Percentiles rank a stretch among this genome's conserved stretches.
Evolutionary conservation across 2,113 vertebrate genomes (phyloP).

Genomic region (Antechinus stuartii): DNA sequence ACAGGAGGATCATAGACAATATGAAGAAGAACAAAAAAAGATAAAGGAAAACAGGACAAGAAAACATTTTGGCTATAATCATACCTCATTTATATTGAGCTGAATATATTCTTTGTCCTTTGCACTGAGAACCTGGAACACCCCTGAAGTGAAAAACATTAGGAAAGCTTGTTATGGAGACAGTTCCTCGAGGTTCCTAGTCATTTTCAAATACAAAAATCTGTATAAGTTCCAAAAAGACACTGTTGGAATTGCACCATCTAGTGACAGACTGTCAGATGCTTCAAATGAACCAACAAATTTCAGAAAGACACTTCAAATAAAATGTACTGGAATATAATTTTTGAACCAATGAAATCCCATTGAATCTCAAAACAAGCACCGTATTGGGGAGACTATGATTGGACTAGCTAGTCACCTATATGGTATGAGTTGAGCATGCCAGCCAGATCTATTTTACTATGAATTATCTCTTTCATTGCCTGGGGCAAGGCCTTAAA

Average conservation of each 20-base stretch:
- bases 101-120: constrained; percentile 80
- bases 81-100: constrained; percentile 85
- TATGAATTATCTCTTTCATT: not conserved
- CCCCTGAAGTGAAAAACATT: constrained; percentile 77
- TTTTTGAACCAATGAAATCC: not conserved
- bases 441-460: not conserved
- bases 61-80: constrained; percentile 1
- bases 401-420: not conserved
- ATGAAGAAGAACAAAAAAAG: not conserved
- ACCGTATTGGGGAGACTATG: not conserved
- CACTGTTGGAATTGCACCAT: not conserved
- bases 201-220: not conserved
- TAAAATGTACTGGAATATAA: rapidly evolving
- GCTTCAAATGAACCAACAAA: not conserved
- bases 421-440: not conserved
- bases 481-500: not conserved
- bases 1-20: not conserved
- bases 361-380: not conserved
- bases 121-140: constrained; percentile 81
- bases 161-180: constrained; percentile 53
- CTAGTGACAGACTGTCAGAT: not conserved
- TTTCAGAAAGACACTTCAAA: not conserved
- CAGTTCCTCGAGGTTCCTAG: constrained; percentile 19
- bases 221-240: not conserved
- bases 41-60: not conserved